These are phyloP conservation scores for Spicauda simplicius DNA, from an alignment of 2,888 invertebrate species.

Conservation along the genomic window DNA sequence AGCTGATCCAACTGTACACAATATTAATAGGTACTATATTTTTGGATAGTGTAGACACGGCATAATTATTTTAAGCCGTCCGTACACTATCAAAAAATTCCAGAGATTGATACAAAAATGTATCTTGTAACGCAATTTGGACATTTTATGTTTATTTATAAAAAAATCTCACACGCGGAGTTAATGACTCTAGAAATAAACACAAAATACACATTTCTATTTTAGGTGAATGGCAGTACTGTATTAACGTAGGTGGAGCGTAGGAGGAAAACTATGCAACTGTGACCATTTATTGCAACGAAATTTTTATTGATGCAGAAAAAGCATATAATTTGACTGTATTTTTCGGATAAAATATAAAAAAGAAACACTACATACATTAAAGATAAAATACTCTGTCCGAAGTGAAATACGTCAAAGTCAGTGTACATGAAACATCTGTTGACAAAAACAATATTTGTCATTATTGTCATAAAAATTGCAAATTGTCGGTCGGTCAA, in stretches of 20 bases:
- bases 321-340: too few species aligned
- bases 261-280: neutral
- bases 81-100: too few species aligned
- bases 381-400: conserved; percentile 2
- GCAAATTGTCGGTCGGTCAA: conserved; percentile 36
- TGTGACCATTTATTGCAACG: neutral
- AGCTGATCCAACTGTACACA: too few species aligned
- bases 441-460: conserved; percentile 25
- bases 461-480: conserved; percentile 38
- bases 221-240: conserved; percentile 7
- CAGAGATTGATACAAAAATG: too few species aligned
- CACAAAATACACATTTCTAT: neutral
- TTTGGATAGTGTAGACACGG: too few species aligned
- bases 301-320: too few species aligned
- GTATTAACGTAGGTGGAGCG: neutral
- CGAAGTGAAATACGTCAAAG: conserved; percentile 28
- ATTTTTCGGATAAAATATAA: too few species aligned
- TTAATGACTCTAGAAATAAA: conserved; percentile 29
- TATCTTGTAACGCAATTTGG: neutral
- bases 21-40: too few species aligned
- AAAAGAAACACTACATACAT: too few species aligned
- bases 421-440: conserved; percentile 13
- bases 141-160: conserved; percentile 11
- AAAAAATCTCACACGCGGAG: conserved; percentile 17
- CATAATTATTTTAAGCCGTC: too few species aligned